Base-by-base conservation (phyloP, 2,797 vertebrate species). In the Oryzias dopingdopingensis region DNA sequence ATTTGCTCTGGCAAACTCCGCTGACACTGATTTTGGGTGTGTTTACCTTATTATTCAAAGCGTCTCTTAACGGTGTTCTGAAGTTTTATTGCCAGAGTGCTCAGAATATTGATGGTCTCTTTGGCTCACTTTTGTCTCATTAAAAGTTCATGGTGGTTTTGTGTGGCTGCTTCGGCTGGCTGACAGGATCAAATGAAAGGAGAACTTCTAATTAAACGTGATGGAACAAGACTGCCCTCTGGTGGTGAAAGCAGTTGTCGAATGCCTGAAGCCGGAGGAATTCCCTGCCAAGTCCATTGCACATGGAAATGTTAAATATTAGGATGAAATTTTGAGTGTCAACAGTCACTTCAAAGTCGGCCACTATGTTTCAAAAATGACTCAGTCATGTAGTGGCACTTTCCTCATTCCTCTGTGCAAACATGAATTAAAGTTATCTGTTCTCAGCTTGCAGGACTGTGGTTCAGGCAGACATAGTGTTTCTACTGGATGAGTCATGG, bases 401-500 rank as follows among this genome's bases (percentile, higher is more conserved):
- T 37, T 37, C 10, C 32, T 37, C 29, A 12, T 32, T 32, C 29
- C 8, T 32, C 29, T 37, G 10, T 13, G 32, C 32, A 37, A 37
- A 37, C 32, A 37, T 37, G 10, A 3, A 37, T 13, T 16, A 22
- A 53, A 53, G 32, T 62, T 14, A 48, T 66, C 37, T 42, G 43
- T 52, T 52, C 23, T 50, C 85, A 96, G 95, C 80, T 15, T 96
- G 95, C 81, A 88, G 90, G 66, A 94, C 91, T 0, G 90, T 89
- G 5, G 88, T 86, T 66, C 86, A 86, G 52, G 94, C 93, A 0
- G 90, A 96, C 16, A 60, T 96, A 0, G 86, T 96, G 29, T 95
- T 96, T 82, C 85, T 96, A 4, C 85, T 94, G 83, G 94, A 95
- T 57, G 93, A 91, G 48, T 94, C 92, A 0, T 88, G 90, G 91